phyloP scores from a whole-genome alignment of 2,113 vertebrate species.

The Mola mola region DNA sequence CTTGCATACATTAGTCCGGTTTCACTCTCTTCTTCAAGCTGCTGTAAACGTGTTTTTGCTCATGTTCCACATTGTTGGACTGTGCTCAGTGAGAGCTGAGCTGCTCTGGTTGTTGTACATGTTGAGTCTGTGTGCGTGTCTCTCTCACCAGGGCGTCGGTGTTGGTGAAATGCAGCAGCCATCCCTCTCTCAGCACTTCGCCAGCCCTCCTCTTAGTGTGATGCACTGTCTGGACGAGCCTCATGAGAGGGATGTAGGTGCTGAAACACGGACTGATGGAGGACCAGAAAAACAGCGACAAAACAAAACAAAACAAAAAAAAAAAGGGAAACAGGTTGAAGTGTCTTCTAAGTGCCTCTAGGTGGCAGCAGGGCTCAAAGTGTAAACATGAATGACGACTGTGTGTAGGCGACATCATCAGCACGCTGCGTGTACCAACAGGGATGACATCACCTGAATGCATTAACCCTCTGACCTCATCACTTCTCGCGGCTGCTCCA shows the following conservation, averaged over 20 bases:
- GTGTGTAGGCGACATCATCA: too few relatives aligned
- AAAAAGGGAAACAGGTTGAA: background rate
- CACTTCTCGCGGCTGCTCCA: conserved; percentile 17
- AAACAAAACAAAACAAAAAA: background rate
- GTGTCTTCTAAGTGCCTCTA: too few relatives aligned
- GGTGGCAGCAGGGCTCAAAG: conserved; percentile 19
- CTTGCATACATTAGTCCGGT: too few relatives aligned
- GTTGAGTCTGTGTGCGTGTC: too few relatives aligned
- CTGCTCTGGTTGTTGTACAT: too few relatives aligned
- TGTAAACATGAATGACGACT: background rate
- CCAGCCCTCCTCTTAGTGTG: conserved; percentile 71
- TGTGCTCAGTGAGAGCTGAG: too few relatives aligned
- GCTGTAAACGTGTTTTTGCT: too few relatives aligned
- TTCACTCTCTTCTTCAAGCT: too few relatives aligned
- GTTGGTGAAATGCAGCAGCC: conserved; percentile 79
- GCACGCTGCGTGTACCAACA: too few relatives aligned
- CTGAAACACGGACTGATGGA: conserved; percentile 74
- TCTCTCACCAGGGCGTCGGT: conserved; percentile 75
- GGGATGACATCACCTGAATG: too few relatives aligned
- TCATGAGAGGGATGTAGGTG: conserved; percentile 82
- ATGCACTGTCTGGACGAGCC: conserved; percentile 78
- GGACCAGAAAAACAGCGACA: background rate
- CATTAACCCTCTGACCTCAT: conserved; percentile 63
- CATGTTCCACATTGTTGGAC: too few relatives aligned
- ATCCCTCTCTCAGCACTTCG: conserved; percentile 73